A percentile compares a stretch with the other conserved stretches of the same genome.
phyloP scores from a whole-genome alignment of 2,113 vertebrate genomes.

The Mustela lutreola region DNA sequence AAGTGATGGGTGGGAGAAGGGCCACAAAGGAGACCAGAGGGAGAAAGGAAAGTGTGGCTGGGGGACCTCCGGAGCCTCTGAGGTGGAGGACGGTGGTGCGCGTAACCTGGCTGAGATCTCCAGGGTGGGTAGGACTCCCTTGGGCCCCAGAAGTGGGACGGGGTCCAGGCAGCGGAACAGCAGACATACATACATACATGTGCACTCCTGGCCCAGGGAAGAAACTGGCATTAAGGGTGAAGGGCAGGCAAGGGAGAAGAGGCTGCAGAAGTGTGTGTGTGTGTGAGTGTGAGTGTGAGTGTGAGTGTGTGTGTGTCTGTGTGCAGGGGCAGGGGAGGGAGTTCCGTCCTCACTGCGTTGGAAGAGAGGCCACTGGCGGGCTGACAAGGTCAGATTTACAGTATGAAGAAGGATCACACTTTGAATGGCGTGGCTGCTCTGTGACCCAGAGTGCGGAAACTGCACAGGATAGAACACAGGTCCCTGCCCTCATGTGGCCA shows the following conservation, averaged over 20 bases:
- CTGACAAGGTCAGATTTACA: background rate
- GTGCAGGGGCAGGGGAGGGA: background rate
- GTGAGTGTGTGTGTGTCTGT: background rate
- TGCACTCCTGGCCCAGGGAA: background rate
- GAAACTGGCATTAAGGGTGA: background rate
- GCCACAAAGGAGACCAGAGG: background rate
- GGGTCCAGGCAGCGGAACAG: background rate
- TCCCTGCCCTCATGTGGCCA: background rate
- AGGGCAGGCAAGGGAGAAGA: background rate
- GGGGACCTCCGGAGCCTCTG: background rate
- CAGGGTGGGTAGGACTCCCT: background rate
- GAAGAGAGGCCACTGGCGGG: background rate
- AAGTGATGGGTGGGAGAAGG: background rate
- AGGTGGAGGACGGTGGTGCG: too few species aligned
- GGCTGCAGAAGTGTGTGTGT: background rate
- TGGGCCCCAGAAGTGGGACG: background rate
- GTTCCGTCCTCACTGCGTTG: background rate
- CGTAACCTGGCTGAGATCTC: background rate
- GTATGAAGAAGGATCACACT: background rate
- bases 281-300: background rate
- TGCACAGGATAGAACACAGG: background rate
- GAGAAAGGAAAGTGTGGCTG: background rate
- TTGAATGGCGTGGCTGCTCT: background rate
- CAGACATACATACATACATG: too few species aligned
- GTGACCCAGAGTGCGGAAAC: background rate